phyloP scores from a whole-genome alignment of 2,888 invertebrate genomes.

The Drosophila flavopinicola region DNA sequence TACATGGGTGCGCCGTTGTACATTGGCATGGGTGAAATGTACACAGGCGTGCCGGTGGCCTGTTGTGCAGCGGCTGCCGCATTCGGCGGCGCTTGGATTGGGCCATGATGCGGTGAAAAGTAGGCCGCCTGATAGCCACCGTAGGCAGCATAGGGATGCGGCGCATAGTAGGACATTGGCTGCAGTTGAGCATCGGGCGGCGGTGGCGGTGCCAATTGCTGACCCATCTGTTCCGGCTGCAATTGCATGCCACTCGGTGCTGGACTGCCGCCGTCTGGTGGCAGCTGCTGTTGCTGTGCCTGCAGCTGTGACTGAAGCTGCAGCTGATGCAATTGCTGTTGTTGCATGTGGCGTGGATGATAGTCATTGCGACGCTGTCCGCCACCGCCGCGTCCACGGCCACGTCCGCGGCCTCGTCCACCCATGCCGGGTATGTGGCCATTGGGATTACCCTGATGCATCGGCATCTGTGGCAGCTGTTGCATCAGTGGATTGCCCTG shows the following conservation, averaged over 20 bases:
- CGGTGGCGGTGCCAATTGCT: constrained; percentile 44
- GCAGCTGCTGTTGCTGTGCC: constrained; percentile 60
- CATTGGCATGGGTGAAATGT: constrained; percentile 76
- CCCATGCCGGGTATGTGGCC: constrained; percentile 57
- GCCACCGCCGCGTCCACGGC: constrained; percentile 78
- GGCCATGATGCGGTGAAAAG: constrained; percentile 81
- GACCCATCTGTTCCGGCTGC: constrained; percentile 63
- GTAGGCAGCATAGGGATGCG: constrained; percentile 70
- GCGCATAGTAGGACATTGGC: constrained; percentile 66
- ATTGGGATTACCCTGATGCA: constrained; percentile 66
- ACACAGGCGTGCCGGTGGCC: constrained; percentile 81
- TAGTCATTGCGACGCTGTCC: constrained; percentile 81
- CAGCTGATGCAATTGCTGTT: constrained; percentile 42
- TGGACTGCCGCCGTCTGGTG: constrained; percentile 52
- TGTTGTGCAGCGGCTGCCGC: constrained; percentile 80
- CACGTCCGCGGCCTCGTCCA: constrained; percentile 75
- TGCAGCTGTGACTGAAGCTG: constrained; percentile 51
- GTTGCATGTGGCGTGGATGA: constrained; percentile 76
- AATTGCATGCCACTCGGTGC: constrained; percentile 56
- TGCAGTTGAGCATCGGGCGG: constrained; percentile 63
- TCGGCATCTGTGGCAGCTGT: constrained; percentile 69
- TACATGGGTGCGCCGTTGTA: constrained; percentile 75
- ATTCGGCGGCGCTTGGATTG: constrained; percentile 64
- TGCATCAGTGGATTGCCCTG: constrained; percentile 80
- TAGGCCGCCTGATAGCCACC: constrained; percentile 73